Evolutionary conservation across 1,140 invertebrate species (phyloP).

Genomic region (Carposina sasakii): DNA sequence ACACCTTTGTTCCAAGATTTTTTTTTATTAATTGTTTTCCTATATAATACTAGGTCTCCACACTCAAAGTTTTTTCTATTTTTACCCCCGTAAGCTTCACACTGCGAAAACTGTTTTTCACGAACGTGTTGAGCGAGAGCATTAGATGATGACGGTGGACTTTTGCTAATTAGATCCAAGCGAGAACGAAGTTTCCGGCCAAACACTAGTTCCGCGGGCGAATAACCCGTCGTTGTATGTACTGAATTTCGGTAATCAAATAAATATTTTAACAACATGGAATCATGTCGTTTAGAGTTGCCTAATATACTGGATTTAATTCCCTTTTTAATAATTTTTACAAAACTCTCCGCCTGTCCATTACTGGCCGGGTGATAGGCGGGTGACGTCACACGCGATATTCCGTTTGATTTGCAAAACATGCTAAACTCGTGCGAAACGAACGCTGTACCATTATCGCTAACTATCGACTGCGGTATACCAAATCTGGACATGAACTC

Average conservation of each 20-base stretch:
- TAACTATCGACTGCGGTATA: neutral
- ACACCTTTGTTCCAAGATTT: no score
- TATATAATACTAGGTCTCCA: neutral
- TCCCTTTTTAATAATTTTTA: neutral
- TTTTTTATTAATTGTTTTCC: neutral
- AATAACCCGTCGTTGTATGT: neutral
- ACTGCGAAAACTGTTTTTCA: neutral
- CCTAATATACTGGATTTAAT: neutral
- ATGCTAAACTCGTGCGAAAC: neutral
- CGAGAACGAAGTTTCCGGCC: neutral
- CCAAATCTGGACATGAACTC: constrained; percentile 4
- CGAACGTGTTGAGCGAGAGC: neutral
- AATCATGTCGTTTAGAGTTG: neutral
- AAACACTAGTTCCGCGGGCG: constrained; percentile 1
- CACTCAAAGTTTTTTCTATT: neutral
- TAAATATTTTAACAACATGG: neutral
- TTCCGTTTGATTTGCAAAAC: constrained; percentile 2
- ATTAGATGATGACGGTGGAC: neutral
- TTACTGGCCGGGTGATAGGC: constrained; percentile 6
- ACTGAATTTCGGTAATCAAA: neutral
- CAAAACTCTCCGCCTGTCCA: neutral
- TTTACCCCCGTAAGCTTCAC: neutral
- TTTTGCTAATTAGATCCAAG: neutral
- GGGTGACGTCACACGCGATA: neutral
- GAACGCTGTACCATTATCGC: constrained; percentile 5